phyloP scores from a whole-genome alignment of 1,140 invertebrate species.

The Microvelia longipes region DNA sequence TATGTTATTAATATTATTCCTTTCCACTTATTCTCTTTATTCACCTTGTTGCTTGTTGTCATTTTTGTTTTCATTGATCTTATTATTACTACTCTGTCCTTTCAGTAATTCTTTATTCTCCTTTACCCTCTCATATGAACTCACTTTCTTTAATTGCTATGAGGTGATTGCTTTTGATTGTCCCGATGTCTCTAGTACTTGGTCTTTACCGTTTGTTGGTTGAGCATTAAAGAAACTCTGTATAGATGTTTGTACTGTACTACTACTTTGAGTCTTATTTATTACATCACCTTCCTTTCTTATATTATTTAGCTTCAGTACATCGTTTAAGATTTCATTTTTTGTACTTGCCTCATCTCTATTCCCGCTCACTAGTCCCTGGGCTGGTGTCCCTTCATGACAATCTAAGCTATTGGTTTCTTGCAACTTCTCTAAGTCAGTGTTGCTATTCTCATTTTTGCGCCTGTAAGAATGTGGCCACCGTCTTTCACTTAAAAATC shows the following conservation, averaged over 20 bases:
- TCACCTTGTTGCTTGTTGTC: neutral
- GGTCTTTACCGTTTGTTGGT: no score
- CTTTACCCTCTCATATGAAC: neutral
- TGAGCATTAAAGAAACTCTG: no score
- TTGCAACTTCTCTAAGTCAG: neutral
- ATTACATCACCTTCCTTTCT: no score
- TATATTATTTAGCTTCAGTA: no score
- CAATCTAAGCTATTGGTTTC: neutral
- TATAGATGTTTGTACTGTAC: no score
- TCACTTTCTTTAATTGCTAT: no score
- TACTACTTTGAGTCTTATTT: no score
- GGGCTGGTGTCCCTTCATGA: neutral
- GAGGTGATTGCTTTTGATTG: no score
- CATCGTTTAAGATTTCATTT: neutral
- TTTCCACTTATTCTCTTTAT: neutral
- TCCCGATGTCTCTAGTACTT: no score
- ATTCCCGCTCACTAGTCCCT: neutral
- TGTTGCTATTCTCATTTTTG: neutral
- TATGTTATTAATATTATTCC: no score
- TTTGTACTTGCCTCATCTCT: neutral
- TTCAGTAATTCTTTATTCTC: neutral
- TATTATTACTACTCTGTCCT: neutral
- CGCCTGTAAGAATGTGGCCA: neutral
- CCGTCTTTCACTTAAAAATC: neutral
- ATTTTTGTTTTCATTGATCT: neutral